Evolutionary conservation across 2,888 invertebrate genomes (phyloP), one percentile per base, ranked within the genome.

Genomic region (Volucella bombylans): DNA sequence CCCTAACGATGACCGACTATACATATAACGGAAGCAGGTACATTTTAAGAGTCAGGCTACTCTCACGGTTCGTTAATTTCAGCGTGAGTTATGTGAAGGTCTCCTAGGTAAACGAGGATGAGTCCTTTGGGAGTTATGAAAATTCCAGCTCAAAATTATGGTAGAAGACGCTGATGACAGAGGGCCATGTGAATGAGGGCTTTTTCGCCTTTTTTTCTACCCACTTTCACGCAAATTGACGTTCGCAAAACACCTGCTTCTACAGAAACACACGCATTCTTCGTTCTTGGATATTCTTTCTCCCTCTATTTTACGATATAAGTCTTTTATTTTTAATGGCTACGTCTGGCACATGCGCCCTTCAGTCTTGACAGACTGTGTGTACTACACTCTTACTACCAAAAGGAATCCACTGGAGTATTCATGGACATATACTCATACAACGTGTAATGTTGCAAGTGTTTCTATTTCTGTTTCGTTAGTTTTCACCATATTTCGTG

Each of bases 41-140:
- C 71, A 61, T 67, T 69, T 59, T 57, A 52, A 10, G 71, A 71
- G 80, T 83, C 71, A 74, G 80, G 83, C 76, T 80, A 83, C 71
- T 80, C 69, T 83, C 41, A 83, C 71, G 74, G 83, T 83, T 83
- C 80, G 80, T 80, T 83, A 67, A 71, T 61, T 67, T 71, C 38
- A 39, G 10, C 23, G 12, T 55, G 61, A 15, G 38, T n/a, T 47
- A 39, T 54, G 14, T 65, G 65, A 64, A 31, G 54, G 55, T 6
- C 38, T 64, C 43, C 23, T 45, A 45, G 65, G 61, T 62, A 69
- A 31, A 62, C 61, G 41, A 69, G 69, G 68, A 62, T 68, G 62
- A 52, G 61, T 77, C 76, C 68, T 54, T 31, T 12, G 76, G 45
- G 76, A 61, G n/a, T 38, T 10, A 45, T 23, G 6, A 31, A 31